phyloP scores from a whole-genome alignment of 2,888 invertebrate genomes.

The Diloba caeruleocephala region DNA sequence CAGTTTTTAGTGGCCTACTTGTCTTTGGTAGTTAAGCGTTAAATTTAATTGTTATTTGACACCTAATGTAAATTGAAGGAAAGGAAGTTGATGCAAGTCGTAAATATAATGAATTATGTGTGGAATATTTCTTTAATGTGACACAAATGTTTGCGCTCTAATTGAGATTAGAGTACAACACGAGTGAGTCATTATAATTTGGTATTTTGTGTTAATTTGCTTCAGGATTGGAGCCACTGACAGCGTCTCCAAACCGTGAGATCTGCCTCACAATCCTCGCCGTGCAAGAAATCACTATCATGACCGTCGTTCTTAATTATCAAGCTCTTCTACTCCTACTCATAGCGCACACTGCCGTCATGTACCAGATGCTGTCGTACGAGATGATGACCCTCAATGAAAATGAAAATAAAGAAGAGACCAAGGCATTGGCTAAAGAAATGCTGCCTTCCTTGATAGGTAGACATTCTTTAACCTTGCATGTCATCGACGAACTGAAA shows the following conservation, averaged over 20 bases:
- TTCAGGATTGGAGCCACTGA: slow-evolving; percentile 72
- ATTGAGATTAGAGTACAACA: too few relatives aligned
- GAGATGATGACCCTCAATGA: slow-evolving; percentile 68
- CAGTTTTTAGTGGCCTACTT: too few relatives aligned
- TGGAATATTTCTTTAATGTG: too few relatives aligned
- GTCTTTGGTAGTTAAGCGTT: too few relatives aligned
- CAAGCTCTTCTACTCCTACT: slow-evolving; percentile 73
- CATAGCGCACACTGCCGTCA: slow-evolving; percentile 73
- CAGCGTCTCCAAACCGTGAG: slow-evolving; percentile 66
- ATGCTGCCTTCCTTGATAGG: slow-evolving; percentile 61
- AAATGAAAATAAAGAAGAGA: slow-evolving; percentile 45
- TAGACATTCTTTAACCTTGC: slow-evolving; percentile 68
- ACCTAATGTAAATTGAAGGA: too few relatives aligned
- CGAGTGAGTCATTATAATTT: too few relatives aligned
- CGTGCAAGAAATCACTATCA: slow-evolving; percentile 66
- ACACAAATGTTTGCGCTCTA: too few relatives aligned
- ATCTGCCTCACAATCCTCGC: slow-evolving; percentile 67
- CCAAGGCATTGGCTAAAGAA: slow-evolving; percentile 57
- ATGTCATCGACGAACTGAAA: slow-evolving; percentile 65
- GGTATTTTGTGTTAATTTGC: slow-evolving; percentile 9
- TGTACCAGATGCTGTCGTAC: slow-evolving; percentile 71
- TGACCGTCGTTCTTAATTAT: slow-evolving; percentile 68
- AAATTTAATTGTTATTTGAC: too few relatives aligned
- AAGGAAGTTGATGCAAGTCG: too few relatives aligned
- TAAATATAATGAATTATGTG: too few relatives aligned